Evolutionary conservation across 2,888 invertebrate species (phyloP).

Genomic region (Colletes collaris): DNA sequence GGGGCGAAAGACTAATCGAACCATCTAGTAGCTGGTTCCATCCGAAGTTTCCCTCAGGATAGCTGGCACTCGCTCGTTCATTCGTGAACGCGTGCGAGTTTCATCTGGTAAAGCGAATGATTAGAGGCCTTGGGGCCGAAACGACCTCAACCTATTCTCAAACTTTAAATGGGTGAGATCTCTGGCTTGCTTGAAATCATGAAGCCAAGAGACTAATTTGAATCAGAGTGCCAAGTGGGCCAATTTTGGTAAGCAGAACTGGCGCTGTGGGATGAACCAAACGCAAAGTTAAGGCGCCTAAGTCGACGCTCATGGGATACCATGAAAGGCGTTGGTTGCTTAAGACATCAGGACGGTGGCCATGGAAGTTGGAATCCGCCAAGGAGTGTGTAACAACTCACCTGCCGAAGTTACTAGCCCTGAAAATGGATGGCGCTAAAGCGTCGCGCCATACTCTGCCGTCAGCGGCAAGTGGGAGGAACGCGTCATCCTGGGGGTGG

Average conservation of each 20-base stretch:
- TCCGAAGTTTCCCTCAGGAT: conserved; percentile 86
- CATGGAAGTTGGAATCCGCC: conserved; percentile 88
- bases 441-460: conserved; percentile 86
- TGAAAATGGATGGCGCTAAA: conserved; percentile 88
- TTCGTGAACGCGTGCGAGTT: too few relatives aligned
- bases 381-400: conserved; percentile 85
- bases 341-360: conserved; percentile 89
- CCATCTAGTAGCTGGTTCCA: conserved; percentile 91
- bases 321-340: neutral
- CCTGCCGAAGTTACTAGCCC: conserved; percentile 87
- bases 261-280: too few relatives aligned
- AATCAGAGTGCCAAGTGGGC: too few relatives aligned
- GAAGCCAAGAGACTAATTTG: too few relatives aligned
- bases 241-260: too few relatives aligned
- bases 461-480: conserved; percentile 82
- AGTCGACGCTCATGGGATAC: too few relatives aligned
- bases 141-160: too few relatives aligned
- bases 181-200: too few relatives aligned
- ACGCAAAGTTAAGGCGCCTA: too few relatives aligned
- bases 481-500: neutral
- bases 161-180: too few relatives aligned
- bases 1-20: conserved; percentile 89
- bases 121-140: too few relatives aligned
- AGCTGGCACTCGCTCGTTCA: conserved; percentile 31
- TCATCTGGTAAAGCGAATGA: too few relatives aligned